Evolutionary conservation across 2,113 vertebrate species (phyloP).

Genomic region (Nerophis ophidion): DNA sequence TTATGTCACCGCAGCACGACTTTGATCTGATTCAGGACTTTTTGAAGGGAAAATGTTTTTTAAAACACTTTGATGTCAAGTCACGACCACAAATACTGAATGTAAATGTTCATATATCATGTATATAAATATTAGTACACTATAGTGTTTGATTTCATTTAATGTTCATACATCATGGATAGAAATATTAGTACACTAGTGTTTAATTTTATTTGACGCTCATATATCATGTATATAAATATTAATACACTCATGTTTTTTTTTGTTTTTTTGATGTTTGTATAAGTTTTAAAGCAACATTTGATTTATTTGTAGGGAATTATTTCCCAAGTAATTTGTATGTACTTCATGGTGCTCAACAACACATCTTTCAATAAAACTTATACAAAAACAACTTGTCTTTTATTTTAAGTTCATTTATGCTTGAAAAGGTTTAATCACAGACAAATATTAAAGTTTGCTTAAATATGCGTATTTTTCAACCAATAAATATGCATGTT

Average conservation of each 20-base stretch:
- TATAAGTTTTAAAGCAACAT: too few relatives aligned
- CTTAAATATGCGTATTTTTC: too few relatives aligned
- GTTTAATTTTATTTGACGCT: not conserved
- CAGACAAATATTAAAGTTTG: too few relatives aligned
- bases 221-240: too few relatives aligned
- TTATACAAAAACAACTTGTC: too few relatives aligned
- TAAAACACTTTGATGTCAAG: not conserved
- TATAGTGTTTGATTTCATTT: not conserved
- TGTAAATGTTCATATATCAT: not conserved
- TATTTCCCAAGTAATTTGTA: conserved; percentile 22
- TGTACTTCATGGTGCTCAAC: conserved; percentile 35
- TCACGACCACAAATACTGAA: not conserved
- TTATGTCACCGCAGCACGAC: not conserved
- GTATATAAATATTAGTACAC: not conserved
- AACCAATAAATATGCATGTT: too few relatives aligned
- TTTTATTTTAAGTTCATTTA: not conserved
- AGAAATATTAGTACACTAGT: not conserved
- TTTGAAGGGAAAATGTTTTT: not conserved
- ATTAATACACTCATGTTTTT: too few relatives aligned
- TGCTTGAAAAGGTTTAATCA: too few relatives aligned
- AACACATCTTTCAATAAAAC: not conserved
- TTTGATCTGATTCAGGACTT: not conserved
- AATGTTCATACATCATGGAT: too few relatives aligned
- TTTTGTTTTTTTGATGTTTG: too few relatives aligned
- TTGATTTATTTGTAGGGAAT: too few relatives aligned